These are phyloP conservation scores for Dascyllus trimaculatus DNA, from an alignment of 2,113 vertebrate genomes.

Conservation along the genomic window DNA sequence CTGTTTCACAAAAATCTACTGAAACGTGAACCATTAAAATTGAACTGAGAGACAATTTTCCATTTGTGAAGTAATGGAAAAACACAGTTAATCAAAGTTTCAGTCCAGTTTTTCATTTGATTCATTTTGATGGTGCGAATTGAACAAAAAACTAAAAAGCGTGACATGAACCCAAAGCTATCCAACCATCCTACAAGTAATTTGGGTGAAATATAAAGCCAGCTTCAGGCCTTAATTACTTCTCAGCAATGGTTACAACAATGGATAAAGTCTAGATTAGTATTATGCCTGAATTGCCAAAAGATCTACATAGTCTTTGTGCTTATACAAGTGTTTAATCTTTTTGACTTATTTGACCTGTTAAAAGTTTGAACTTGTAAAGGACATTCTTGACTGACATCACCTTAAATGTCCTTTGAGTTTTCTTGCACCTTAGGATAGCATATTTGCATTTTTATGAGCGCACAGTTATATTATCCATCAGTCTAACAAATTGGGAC, in stretches of 20 bases:
- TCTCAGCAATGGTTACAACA: neutral
- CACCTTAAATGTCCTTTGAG: neutral
- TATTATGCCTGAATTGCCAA: neutral
- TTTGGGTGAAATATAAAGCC: neutral
- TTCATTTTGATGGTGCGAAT: no score
- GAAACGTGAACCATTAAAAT: no score
- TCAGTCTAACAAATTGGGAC: neutral
- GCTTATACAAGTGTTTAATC: no score
- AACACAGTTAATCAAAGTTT: no score
- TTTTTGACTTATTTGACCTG: no score
- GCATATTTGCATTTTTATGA: neutral
- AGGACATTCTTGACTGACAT: neutral
- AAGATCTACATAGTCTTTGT: neutral
- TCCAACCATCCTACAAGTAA: neutral
- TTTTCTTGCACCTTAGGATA: neutral
- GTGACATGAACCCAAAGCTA: neutral
- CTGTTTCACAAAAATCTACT: no score
- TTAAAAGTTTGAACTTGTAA: neutral
- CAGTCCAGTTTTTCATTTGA: no score
- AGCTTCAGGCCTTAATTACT: neutral
- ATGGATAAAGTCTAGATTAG: neutral
- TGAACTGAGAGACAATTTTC: no score
- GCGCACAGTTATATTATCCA: neutral
- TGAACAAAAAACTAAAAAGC: no score
- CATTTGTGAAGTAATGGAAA: no score